Evolutionary conservation across 2,797 vertebrate species (phyloP), one percentile per base, ranked within the genome.

Genomic region (Acanthurus tractus): DNA sequence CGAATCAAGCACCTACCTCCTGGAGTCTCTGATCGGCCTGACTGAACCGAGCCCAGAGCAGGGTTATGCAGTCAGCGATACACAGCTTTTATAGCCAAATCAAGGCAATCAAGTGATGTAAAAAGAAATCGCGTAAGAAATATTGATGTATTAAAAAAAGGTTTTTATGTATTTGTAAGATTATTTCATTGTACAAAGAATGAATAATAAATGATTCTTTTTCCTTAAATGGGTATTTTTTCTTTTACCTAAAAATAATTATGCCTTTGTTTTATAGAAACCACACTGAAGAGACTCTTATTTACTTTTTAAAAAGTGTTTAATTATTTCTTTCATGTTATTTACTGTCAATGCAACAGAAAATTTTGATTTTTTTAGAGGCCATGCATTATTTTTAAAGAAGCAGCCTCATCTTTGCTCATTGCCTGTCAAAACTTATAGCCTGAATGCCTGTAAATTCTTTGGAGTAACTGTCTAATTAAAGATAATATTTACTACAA

Each of bases 21-120:
- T 98, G 78, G 97, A 98, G 90, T 96, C 97, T 34, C 93, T 98
- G 78, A 95, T 98, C 0, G 96, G 96, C 75, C 89, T 97, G 82
- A 95, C 96, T 0, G 96, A 98, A 77, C 89, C 96, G 0, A 79
- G 92, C 65, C 72, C 94, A 0, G 95, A 96, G 73, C 91, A 89
- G 59, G 90, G 92, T 0, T 88, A 85, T 38, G 91, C 93, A 36
- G 93, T 94, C 62, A 76, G 93, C 17, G 93, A 96, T 70, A 91
- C 92, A 89, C 95, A 93, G 3, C 90, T 94, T 76, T 88, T 94
- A 45, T 96, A 97, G 22, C 81, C 90, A 45, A 93, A 94, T 83
- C 89, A 90, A 1, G 92, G 36, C 68, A 49, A 44, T 68, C 38
- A 61, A 14, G 12, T 79, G 48, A 72, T 36, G 11, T 42, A 20